A percentile compares a stretch with the other conserved stretches of the same genome.
These are phyloP conservation scores for Andricus curvator DNA, from an alignment of 2,888 invertebrate genomes.

Conservation along the genomic window DNA sequence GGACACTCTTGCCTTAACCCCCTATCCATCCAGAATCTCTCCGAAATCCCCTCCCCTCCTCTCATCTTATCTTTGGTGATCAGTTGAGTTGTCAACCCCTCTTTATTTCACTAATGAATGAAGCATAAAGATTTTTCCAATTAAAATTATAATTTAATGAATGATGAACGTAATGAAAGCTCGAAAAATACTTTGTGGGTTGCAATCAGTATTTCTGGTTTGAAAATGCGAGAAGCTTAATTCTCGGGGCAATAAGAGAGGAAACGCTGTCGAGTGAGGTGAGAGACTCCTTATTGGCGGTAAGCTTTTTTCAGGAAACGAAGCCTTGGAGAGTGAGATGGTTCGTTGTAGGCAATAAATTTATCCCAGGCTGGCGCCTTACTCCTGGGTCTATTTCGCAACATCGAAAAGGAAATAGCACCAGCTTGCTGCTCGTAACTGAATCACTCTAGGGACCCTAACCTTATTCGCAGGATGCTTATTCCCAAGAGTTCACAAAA, in stretches of 20 bases:
- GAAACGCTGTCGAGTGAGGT: slow-evolving; percentile 5
- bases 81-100: no score
- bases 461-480: slow-evolving; percentile 12
- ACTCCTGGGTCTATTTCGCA: slow-evolving; percentile 65
- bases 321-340: slow-evolving; percentile 26
- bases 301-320: slow-evolving; percentile 16
- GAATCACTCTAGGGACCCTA: slow-evolving; percentile 30
- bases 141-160: no score
- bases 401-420: slow-evolving; percentile 28
- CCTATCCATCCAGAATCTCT: no score
- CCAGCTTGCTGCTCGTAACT: slow-evolving; percentile 14
- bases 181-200: not conserved
- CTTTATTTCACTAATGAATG: no score
- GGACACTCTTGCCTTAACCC: no score
- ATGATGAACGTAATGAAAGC: no score
- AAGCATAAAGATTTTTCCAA: no score
- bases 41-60: no score
- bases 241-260: slow-evolving; percentile 33
- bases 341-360: slow-evolving; percentile 57
- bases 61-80: no score
- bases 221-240: slow-evolving; percentile 30
- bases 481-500: slow-evolving; percentile 14
- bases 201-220: not conserved
- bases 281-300: slow-evolving; percentile 31
- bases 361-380: slow-evolving; percentile 60